phyloP scores from a whole-genome alignment of 2,797 vertebrate genomes.

The Sarcoramphus papa region DNA sequence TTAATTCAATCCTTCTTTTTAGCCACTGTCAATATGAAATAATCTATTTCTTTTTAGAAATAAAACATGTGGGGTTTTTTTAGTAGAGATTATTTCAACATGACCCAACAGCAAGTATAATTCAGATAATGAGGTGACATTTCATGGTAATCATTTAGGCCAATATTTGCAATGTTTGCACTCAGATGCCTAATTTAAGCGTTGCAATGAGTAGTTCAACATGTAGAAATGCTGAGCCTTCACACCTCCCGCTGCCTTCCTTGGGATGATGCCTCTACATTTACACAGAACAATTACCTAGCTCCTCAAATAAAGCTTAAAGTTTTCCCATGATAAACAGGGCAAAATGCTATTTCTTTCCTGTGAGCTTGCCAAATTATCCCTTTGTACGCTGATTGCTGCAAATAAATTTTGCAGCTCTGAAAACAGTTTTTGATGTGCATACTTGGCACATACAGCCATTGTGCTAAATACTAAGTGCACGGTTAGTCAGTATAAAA shows the following conservation, averaged over 20 bases:
- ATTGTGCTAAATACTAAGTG: background rate
- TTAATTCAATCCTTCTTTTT: background rate
- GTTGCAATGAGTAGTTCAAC: background rate
- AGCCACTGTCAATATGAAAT: background rate
- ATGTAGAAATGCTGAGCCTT: conserved; percentile 19
- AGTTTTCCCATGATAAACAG: background rate
- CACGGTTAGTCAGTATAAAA: background rate
- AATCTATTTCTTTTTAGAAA: background rate
- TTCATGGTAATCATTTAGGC: conserved; percentile 21
- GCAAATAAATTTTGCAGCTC: conserved; percentile 13
- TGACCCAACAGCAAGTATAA: background rate
- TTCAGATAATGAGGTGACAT: background rate
- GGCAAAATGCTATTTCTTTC: background rate
- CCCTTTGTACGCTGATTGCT: background rate
- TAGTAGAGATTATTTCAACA: background rate
- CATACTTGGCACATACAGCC: background rate
- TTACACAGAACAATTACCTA: conserved; percentile 22
- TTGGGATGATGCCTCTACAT: background rate
- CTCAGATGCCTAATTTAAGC: background rate
- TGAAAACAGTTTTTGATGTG: background rate
- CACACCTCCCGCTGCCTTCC: background rate
- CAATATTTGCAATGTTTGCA: conserved; percentile 42
- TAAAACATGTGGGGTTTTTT: background rate
- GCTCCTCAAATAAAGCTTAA: conserved; percentile 4
- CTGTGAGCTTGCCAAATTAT: background rate